These are phyloP conservation scores for Cryptoprocta ferox DNA, from an alignment of 2,797 vertebrate species.

Conservation along the genomic window DNA sequence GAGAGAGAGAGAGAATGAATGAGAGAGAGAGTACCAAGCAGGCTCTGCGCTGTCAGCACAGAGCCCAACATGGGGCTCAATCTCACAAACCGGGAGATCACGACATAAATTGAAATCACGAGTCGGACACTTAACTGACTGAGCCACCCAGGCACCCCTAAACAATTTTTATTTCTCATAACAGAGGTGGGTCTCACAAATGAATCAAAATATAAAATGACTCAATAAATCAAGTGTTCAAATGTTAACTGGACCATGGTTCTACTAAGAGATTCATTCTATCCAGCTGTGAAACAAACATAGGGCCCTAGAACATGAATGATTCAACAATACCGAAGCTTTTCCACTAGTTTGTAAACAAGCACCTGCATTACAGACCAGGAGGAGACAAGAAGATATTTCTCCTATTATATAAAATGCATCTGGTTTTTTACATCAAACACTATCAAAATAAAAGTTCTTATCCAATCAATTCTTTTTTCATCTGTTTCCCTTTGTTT, in stretches of 20 bases:
- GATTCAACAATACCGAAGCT: neutral
- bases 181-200: neutral
- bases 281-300: neutral
- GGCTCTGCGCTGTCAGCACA: no score
- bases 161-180: neutral
- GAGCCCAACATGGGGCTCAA: no score
- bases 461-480: neutral
- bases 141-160: no score
- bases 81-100: no score
- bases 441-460: conserved; percentile 20
- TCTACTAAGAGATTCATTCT: neutral
- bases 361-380: neutral
- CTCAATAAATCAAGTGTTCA: neutral
- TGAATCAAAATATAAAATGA: conserved; percentile 12
- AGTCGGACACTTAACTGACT: no score
- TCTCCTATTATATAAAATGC: neutral
- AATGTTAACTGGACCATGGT: neutral
- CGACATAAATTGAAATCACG: no score
- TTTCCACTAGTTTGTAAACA: neutral
- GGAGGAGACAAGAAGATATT: neutral
- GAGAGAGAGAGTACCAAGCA: no score
- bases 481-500: neutral
- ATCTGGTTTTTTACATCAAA: conserved; percentile 12
- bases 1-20: no score
- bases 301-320: neutral